Percentiles rank a stretch among this genome's conserved stretches.
These are phyloP conservation scores for Mesoclemmys tuberculata DNA, from an alignment of 2,113 vertebrate species.

Conservation along the genomic window DNA sequence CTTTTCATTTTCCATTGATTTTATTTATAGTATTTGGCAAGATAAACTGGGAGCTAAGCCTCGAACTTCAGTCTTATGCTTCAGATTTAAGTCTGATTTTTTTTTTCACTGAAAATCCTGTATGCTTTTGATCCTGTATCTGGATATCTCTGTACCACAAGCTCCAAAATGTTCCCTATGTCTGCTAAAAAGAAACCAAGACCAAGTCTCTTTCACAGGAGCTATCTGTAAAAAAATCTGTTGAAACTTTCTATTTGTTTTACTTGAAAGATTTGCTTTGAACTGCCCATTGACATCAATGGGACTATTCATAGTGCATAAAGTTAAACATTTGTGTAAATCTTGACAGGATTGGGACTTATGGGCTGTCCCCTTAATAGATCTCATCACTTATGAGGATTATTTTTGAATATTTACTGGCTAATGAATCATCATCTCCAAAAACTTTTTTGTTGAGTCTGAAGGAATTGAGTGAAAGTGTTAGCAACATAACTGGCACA, in stretches of 20 bases:
- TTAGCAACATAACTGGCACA: background rate
- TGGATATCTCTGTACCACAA: background rate
- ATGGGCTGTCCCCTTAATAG: background rate
- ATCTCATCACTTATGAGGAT: background rate
- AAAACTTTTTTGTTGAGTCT: background rate
- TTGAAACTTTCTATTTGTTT: background rate
- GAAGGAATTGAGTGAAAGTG: background rate
- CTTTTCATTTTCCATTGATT: background rate
- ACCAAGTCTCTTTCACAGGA: background rate
- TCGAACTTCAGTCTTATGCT: background rate
- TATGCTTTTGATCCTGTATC: background rate
- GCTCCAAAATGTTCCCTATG: background rate
- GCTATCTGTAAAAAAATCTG: background rate
- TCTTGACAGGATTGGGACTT: background rate
- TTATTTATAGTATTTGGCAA: background rate
- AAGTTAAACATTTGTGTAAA: background rate
- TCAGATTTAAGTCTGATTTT: background rate
- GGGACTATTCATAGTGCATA: background rate
- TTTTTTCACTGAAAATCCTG: background rate
- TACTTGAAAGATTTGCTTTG: background rate
- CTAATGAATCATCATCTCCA: background rate
- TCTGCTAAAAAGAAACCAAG: background rate
- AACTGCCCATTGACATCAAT: background rate
- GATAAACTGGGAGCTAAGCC: background rate
- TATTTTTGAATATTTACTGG: background rate